Conservation (phyloP, 2,113 vertebrate species). For the Trachemys scripta region DNA sequence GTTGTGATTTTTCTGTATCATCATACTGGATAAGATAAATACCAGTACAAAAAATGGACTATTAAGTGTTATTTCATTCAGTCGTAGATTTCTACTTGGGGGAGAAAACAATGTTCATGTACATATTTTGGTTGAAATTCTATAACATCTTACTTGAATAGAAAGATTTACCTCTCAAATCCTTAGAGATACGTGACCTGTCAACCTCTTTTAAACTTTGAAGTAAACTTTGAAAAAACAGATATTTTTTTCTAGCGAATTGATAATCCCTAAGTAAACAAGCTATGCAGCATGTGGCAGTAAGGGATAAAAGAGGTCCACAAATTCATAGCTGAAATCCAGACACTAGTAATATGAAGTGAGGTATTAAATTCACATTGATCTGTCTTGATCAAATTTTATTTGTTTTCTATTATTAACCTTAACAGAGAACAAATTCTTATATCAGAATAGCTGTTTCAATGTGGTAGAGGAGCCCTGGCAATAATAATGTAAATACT, state of each 20-base stretch:
- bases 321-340: constrained; percentile 39
- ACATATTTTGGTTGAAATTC: constrained; percentile 44
- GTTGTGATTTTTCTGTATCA: neutral
- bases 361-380: constrained; percentile 56
- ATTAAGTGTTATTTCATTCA: neutral
- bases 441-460: constrained; percentile 26
- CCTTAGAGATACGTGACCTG: constrained; percentile 12
- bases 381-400: constrained; percentile 24
- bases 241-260: constrained; percentile 33
- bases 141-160: constrained; percentile 39
- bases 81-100: neutral
- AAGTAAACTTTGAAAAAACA: constrained; percentile 26
- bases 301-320: constrained; percentile 47
- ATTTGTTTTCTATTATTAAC: constrained; percentile 44
- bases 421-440: constrained; percentile 25
- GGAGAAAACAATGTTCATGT: neutral
- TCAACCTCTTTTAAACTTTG: constrained; percentile 57
- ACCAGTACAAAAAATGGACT: too few relatives aligned
- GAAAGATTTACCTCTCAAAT: constrained; percentile 38
- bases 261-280: constrained; percentile 62
- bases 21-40: neutral
- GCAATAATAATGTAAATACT: neutral
- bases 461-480: neutral
- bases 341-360: constrained; percentile 41
- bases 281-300: constrained; percentile 18